A percentile compares a stretch with the other conserved stretches of the same genome.
Conservation (phyloP, 2,888 invertebrate species). For the Eudemis profundana region DNA sequence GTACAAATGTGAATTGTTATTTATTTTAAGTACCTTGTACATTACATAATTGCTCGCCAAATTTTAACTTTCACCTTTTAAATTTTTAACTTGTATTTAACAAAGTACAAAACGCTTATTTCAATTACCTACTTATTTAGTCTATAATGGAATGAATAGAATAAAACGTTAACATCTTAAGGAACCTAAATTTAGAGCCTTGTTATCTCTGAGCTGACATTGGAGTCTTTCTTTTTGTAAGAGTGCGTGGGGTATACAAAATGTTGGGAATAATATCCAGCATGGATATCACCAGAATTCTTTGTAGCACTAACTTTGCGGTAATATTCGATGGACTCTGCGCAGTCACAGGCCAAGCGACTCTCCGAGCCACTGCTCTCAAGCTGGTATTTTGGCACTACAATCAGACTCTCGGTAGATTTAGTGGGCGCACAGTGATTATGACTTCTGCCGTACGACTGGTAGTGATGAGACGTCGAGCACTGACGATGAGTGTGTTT, state of each 20-base stretch:
- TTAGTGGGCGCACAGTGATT: constrained; percentile 88
- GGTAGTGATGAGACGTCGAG: constrained; percentile 74
- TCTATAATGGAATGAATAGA: constrained; percentile 3
- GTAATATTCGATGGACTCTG: constrained; percentile 79
- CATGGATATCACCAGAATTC: constrained; percentile 68
- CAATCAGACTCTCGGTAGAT: constrained; percentile 91
- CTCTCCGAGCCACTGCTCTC: constrained; percentile 87
- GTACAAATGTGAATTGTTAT: background rate
- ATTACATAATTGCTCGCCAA: background rate
- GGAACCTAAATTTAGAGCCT: constrained; percentile 80
- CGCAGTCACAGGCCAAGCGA: constrained; percentile 90
- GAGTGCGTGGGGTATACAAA: constrained; percentile 81
- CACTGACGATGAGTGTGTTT: constrained; percentile 80
- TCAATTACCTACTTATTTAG: constrained; percentile 4
- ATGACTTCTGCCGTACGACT: constrained; percentile 78
- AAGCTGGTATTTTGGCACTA: constrained; percentile 87
- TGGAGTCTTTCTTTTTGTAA: constrained; percentile 81
- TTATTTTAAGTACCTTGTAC: no score
- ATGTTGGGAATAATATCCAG: constrained; percentile 77
- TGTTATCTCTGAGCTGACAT: constrained; percentile 89
- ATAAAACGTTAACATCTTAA: background rate
- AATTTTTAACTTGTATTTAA: constrained; percentile 12
- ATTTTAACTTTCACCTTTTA: background rate
- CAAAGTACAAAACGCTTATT: constrained; percentile 30
- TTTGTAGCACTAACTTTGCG: constrained; percentile 66